Percentiles rank a stretch among this genome's conserved stretches.
These are phyloP conservation scores for Patagioenas fasciata DNA, from an alignment of 2,113 vertebrate species.

Conservation along the genomic window DNA sequence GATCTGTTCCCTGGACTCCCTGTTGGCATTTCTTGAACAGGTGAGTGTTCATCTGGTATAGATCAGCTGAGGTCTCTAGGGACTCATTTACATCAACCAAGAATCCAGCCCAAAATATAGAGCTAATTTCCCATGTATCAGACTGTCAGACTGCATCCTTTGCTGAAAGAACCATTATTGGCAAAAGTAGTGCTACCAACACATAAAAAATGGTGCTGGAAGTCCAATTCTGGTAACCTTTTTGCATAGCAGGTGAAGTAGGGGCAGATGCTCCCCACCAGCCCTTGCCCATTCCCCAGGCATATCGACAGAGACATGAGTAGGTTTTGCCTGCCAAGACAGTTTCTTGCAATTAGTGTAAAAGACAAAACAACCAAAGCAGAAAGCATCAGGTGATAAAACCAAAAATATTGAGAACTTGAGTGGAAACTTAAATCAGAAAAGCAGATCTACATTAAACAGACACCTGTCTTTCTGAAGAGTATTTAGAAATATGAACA, in stretches of 20 bases:
- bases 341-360: background rate
- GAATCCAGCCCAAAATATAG: background rate
- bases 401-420: background rate
- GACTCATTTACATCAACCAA: slow-evolving; percentile 28
- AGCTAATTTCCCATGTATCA: background rate
- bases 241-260: background rate
- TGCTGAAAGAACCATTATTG: background rate
- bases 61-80: slow-evolving; percentile 16
- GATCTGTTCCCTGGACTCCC: background rate
- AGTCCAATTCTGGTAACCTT: background rate
- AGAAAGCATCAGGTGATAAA: background rate
- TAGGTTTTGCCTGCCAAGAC: accelerated
- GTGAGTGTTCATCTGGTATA: slow-evolving; percentile 34
- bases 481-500: background rate
- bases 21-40: slow-evolving; percentile 25
- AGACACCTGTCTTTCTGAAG: background rate
- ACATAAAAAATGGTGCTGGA: background rate
- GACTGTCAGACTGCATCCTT: background rate
- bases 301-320: accelerated
- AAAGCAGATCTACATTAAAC: background rate
- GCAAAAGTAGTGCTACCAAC: background rate
- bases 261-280: background rate
- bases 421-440: background rate
- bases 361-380: background rate
- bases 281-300: background rate